These are phyloP conservation scores for Ostrea edulis DNA, from an alignment of 1,140 invertebrate genomes.

Conservation along the genomic window DNA sequence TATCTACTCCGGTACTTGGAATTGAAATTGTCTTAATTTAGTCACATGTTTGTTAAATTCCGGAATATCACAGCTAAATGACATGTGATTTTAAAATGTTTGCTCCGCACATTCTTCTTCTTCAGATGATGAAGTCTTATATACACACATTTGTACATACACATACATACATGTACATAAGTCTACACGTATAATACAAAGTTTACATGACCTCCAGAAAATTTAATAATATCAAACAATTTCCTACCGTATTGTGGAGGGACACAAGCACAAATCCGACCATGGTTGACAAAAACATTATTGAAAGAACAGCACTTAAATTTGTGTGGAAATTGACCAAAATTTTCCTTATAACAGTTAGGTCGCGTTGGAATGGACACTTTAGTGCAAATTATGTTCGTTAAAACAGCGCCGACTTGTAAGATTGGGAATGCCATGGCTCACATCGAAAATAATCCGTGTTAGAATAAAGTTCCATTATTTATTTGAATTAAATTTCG, in stretches of 20 bases:
- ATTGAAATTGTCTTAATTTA: too few species aligned
- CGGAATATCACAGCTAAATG: too few species aligned
- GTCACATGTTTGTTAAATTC: too few species aligned
- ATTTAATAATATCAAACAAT: not conserved
- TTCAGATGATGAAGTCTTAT: too few species aligned
- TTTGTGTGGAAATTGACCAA: not conserved
- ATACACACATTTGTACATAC: too few species aligned
- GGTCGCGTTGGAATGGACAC: not conserved
- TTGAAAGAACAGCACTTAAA: not conserved
- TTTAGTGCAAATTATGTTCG: slow-evolving; percentile 15
- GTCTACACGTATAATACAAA: not conserved
- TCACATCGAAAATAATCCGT: slow-evolving; percentile 7
- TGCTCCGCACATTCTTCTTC: too few species aligned
- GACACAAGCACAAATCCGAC: slow-evolving; percentile 8
- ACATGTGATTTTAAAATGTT: too few species aligned
- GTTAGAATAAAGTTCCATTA: slow-evolving; percentile 6
- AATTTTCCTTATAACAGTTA: not conserved
- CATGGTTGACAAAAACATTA: slow-evolving; percentile 12
- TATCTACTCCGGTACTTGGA: too few species aligned
- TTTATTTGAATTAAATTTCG: not conserved
- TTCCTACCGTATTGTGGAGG: not conserved
- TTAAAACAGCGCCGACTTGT: not conserved
- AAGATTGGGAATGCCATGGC: not conserved
- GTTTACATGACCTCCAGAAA: too few species aligned
- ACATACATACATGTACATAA: too few species aligned